Evolutionary conservation across 2,888 invertebrate species (phyloP).

Genomic region (Entomobrya multifasciata): DNA sequence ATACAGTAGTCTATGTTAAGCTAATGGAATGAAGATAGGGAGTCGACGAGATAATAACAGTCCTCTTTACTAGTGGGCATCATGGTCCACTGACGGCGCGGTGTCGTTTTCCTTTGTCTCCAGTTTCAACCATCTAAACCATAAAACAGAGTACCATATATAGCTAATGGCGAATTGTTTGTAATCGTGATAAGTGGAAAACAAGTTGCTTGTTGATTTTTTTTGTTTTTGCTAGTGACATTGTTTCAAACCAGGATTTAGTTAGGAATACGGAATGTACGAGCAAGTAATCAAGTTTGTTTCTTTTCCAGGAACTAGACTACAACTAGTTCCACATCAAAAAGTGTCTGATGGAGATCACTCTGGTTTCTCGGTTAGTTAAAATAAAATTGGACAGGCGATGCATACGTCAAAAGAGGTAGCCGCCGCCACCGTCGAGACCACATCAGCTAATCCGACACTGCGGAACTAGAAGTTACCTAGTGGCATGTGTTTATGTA

Average conservation of each 20-base stretch:
- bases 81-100: slow-evolving; percentile 14
- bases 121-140: neutral
- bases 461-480: slow-evolving; percentile 26
- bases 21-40: slow-evolving; percentile 61
- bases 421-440: neutral
- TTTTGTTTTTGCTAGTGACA: too few species aligned
- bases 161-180: neutral
- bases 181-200: slow-evolving; percentile 32
- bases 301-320: too few species aligned
- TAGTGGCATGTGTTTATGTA: neutral
- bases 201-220: slow-evolving; percentile 37
- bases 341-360: slow-evolving; percentile 21
- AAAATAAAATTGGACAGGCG: slow-evolving; percentile 65
- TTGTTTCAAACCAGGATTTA: too few species aligned
- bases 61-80: too few species aligned
- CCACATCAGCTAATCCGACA: slow-evolving; percentile 24
- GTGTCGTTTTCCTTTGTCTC: neutral
- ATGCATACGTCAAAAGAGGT: slow-evolving; percentile 6
- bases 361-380: slow-evolving; percentile 49
- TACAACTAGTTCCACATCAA: neutral
- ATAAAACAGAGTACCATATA: neutral
- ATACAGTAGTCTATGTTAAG: slow-evolving; percentile 28
- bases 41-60: slow-evolving; percentile 58
- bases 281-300: too few species aligned
- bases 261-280: too few species aligned